Evolutionary conservation across 1,140 invertebrate genomes (phyloP).

Genomic region (Zophobas atratus): DNA sequence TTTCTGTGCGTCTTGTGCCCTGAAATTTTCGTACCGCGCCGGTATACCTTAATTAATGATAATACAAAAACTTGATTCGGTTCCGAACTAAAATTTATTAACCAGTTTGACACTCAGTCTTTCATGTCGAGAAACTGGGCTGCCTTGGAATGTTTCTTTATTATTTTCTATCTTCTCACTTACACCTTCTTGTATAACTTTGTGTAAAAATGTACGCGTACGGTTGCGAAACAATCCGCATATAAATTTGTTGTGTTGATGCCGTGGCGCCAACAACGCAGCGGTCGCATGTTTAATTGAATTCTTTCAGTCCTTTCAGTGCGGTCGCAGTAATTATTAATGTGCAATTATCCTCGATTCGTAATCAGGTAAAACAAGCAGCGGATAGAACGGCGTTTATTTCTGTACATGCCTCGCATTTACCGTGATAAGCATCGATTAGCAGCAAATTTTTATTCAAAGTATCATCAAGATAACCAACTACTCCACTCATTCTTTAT

Average conservation of each 20-base stretch:
- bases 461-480: background rate
- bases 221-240: conserved; percentile 32
- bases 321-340: background rate
- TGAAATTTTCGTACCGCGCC: too few relatives aligned
- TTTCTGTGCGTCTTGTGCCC: too few relatives aligned
- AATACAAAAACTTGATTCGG: conserved; percentile 7
- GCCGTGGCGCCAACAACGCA: conserved; percentile 16
- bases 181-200: background rate
- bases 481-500: conserved; percentile 24
- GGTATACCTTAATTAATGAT: background rate
- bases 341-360: background rate
- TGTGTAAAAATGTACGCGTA: background rate
- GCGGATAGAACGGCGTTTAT: too few relatives aligned
- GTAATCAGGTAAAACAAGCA: background rate
- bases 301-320: conserved; percentile 1
- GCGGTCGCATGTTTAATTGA: conserved; percentile 2
- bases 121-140: conserved; percentile 2
- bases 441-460: background rate
- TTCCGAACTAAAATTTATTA: conserved; percentile 2
- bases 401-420: conserved; percentile 3
- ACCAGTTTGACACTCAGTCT: background rate
- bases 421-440: background rate
- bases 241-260: background rate
- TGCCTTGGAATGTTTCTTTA: conserved; percentile 20
- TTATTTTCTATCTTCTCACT: background rate